Percentiles rank a stretch among this genome's conserved stretches.
Conservation (phyloP, 2,888 invertebrate species). For the Rhynchonema sp. region DNA sequence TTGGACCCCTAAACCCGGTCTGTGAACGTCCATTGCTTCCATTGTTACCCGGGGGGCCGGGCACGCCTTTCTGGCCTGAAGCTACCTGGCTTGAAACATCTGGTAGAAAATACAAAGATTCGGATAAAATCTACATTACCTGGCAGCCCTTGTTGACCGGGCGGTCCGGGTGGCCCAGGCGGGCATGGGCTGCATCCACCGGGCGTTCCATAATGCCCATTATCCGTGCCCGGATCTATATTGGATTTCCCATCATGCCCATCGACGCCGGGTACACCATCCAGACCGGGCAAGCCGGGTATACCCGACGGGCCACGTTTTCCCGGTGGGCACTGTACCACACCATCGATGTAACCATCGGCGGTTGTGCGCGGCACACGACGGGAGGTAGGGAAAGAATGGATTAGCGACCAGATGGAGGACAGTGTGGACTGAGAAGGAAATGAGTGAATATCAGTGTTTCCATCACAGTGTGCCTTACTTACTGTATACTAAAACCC, state of each 20-base stretch:
- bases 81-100: too few species aligned
- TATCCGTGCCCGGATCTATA: neutral
- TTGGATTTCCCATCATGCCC: neutral
- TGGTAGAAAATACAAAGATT: too few species aligned
- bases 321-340: constrained; percentile 1
- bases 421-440: too few species aligned
- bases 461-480: too few species aligned
- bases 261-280: neutral
- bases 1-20: neutral
- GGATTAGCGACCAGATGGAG: too few species aligned
- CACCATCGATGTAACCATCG: neutral
- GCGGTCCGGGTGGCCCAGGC: neutral
- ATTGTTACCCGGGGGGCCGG: neutral
- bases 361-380: too few species aligned
- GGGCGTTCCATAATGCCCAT: neutral
- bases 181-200: neutral
- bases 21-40: neutral
- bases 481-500: too few species aligned
- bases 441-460: too few species aligned
- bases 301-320: neutral
- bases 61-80: too few species aligned
- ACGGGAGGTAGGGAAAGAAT: too few species aligned
- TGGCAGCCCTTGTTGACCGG: too few species aligned
- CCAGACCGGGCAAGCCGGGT: neutral
- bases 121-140: too few species aligned